These are phyloP conservation scores for Dinoponera quadriceps DNA, from an alignment of 1,140 invertebrate species.

Conservation along the genomic window DNA sequence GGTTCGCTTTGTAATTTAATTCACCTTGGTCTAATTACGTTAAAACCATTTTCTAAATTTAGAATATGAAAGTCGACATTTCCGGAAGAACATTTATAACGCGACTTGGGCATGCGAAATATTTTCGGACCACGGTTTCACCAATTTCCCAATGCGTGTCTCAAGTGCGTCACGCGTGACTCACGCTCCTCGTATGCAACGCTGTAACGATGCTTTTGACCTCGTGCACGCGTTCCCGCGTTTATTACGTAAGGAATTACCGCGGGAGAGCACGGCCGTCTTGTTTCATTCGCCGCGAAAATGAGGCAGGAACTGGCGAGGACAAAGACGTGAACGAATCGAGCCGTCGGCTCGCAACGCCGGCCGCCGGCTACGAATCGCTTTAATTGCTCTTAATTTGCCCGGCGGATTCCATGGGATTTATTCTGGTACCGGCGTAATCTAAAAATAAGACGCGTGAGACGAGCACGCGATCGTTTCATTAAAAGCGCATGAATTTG, in stretches of 20 bases:
- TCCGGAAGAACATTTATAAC: no score
- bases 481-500: slow-evolving; percentile 65
- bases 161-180: slow-evolving; percentile 28
- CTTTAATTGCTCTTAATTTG: slow-evolving; percentile 80
- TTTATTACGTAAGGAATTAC: slow-evolving; percentile 69
- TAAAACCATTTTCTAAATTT: no score
- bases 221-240: slow-evolving; percentile 67
- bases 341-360: slow-evolving; percentile 14
- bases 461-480: slow-evolving; percentile 62
- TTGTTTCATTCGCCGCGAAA: slow-evolving; percentile 55
- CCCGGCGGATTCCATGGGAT: slow-evolving; percentile 75
- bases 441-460: slow-evolving; percentile 75
- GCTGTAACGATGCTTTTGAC: slow-evolving; percentile 58
- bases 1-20: no score
- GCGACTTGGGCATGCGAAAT: no score
- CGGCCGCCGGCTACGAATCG: slow-evolving; percentile 48
- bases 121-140: no score
- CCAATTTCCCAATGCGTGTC: no score
- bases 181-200: slow-evolving; percentile 42
- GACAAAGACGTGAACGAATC: slow-evolving; percentile 66
- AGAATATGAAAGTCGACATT: no score
- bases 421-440: slow-evolving; percentile 72
- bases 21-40: no score
- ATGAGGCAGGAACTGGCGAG: slow-evolving; percentile 56
- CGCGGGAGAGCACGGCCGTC: slow-evolving; percentile 39